phyloP scores from a whole-genome alignment of 2,888 invertebrate genomes.

The Patella depressa region DNA sequence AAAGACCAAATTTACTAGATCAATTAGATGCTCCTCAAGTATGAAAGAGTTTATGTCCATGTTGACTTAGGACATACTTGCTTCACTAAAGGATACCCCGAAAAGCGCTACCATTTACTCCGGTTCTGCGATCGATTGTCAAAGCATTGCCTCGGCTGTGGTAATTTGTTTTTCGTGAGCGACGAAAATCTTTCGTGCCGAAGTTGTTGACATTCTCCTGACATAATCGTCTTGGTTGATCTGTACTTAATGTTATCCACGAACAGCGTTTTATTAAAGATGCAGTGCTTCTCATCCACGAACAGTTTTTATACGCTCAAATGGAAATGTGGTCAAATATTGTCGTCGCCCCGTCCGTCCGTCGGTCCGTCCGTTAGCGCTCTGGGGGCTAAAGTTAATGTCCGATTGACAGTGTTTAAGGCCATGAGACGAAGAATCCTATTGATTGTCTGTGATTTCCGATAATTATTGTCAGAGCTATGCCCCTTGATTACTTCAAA shows the following conservation, averaged over 20 bases:
- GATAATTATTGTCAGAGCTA: no score
- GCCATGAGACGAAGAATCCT: no score
- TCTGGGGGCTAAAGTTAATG: no score
- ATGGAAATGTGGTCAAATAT: no score
- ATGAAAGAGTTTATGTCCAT: constrained; percentile 3
- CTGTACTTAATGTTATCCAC: background rate
- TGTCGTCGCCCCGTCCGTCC: no score
- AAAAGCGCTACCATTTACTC: constrained; percentile 5
- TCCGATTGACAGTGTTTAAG: no score
- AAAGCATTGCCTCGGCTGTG: constrained; percentile 7
- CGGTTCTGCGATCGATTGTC: background rate
- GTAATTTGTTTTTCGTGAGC: constrained; percentile 10
- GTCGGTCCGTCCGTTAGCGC: no score
- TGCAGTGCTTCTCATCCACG: no score
- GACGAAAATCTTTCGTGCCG: constrained; percentile 10
- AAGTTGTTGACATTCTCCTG: constrained; percentile 2
- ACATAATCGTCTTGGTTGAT: constrained; percentile 4
- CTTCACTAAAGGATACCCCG: background rate
- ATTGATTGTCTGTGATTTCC: no score
- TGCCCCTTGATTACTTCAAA: no score
- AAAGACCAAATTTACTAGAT: background rate
- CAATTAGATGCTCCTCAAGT: constrained; percentile 7
- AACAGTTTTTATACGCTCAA: no score
- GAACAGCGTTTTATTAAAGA: no score
- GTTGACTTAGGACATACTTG: background rate